Percentiles rank a stretch among this genome's conserved stretches.
phyloP scores from a whole-genome alignment of 1,140 invertebrate genomes.

The Pogonus chalceus region DNA sequence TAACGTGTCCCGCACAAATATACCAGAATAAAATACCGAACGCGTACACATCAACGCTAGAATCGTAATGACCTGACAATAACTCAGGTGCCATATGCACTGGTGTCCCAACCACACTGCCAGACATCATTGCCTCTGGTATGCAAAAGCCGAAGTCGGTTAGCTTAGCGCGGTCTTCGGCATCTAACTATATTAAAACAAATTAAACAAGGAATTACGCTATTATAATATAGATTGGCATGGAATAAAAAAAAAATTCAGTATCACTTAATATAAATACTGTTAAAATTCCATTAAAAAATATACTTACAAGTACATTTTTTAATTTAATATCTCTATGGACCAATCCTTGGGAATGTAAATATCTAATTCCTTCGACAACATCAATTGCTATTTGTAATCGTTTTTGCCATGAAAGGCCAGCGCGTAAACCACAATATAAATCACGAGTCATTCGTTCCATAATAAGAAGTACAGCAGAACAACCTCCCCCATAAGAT shows the following conservation, averaged over 20 bases:
- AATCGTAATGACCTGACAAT: conserved; percentile 70
- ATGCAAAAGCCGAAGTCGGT: conserved; percentile 89
- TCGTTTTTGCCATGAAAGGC: conserved; percentile 55
- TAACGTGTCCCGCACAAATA: conserved; percentile 73
- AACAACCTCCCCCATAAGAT: conserved; percentile 52
- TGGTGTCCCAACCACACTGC: conserved; percentile 76
- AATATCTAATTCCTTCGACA: conserved; percentile 72
- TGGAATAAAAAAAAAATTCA: background rate
- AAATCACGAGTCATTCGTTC: conserved; percentile 65
- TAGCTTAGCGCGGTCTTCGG: conserved; percentile 64
- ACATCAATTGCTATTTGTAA: conserved; percentile 76
- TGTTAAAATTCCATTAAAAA: conserved; percentile 4
- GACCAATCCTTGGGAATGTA: conserved; percentile 79
- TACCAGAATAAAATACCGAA: conserved; percentile 91
- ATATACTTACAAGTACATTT: conserved; percentile 62
- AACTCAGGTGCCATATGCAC: conserved; percentile 91
- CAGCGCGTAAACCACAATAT: conserved; percentile 65
- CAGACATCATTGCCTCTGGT: conserved; percentile 84
- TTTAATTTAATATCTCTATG: conserved; percentile 87
- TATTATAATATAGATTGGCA: background rate
- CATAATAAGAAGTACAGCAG: conserved; percentile 75
- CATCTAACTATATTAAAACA: conserved; percentile 48
- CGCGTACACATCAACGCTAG: conserved; percentile 81
- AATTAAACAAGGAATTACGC: too few species aligned
- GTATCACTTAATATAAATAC: background rate